Evolutionary conservation across 2,113 vertebrate species (phyloP), one percentile per base, ranked within the genome.

Genomic region (Equus quagga): DNA sequence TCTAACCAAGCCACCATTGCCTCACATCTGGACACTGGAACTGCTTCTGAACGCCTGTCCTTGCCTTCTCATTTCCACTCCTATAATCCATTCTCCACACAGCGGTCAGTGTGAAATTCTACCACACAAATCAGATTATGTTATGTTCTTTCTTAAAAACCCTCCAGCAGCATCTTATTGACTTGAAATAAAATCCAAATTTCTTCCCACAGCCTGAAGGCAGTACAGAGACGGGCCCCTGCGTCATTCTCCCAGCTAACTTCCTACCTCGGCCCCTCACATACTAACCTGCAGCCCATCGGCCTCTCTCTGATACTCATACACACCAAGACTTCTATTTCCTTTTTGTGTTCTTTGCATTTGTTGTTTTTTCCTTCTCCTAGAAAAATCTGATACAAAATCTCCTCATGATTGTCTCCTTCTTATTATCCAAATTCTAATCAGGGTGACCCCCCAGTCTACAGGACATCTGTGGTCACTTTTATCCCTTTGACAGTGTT

Each of bases 111-210:
- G 79, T 97, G 96, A 97, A 96, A 98, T 98, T 78, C 69, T 96
- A 97, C 94, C 94, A 96, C 92, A 96, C 79, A 96, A 96, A 98
- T 98, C 94, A 96, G 86, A 95, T 97, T 97, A 96, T 64, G 62
- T 73, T 84, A 75, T 88, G 93, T 91, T 87, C 86, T 97, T 83
- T 90, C 18, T 69, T 54, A 70, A 94, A 95, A 96, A 70, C 64
- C 64, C 9, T 89, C 60, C 28, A 70, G 33, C 1, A 33, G 12
- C n/a, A 88, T 65, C 75, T n/a, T 24, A 60, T 51, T 80, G 2
- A 70, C 89, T 96, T 80, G 26, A 92, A 89, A 96, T 96, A 87
- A 79, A 96, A 84, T 80, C 28, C 58, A 86, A 70, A 82, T 54
- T 44, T 89, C 60, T 78, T 78, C 36, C 33, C n/a, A 64, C 2